A percentile compares a stretch with the other conserved stretches of the same genome.
phyloP scores from a whole-genome alignment of 2,797 vertebrate genomes.

The Yasuhikotakia modesta region DNA sequence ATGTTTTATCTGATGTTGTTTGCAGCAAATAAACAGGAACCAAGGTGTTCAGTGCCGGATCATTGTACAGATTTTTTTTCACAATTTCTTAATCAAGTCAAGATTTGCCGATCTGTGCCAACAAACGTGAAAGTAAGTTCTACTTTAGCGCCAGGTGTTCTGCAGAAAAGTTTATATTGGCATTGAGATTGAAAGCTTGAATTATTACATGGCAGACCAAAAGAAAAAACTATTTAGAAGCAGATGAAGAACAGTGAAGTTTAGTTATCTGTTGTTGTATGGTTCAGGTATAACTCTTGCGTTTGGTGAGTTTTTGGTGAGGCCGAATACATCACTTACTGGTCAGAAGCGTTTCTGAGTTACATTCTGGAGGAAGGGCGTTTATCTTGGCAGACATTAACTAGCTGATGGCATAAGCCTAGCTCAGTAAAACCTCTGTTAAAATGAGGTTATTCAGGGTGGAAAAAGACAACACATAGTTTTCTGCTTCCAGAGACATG shows the following conservation, averaged over 20 bases:
- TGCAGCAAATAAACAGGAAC: slow-evolving; percentile 14
- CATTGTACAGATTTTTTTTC: slow-evolving; percentile 1
- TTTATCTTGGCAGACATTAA: slow-evolving; percentile 46
- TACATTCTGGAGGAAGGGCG: slow-evolving; percentile 55
- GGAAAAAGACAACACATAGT: slow-evolving; percentile 58
- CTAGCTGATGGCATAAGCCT: slow-evolving; percentile 48
- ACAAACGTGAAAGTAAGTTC: slow-evolving; percentile 15
- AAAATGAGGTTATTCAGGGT: slow-evolving; percentile 59
- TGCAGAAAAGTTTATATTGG: slow-evolving; percentile 30
- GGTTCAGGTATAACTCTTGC: slow-evolving; percentile 22
- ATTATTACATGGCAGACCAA: slow-evolving; percentile 11
- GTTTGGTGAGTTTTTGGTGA: slow-evolving; percentile 20
- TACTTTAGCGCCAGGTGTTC: slow-evolving; percentile 26
- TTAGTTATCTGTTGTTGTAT: slow-evolving; percentile 21
- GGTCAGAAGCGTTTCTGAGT: slow-evolving; percentile 36
- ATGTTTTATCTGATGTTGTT: slow-evolving; percentile 10
- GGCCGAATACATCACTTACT: slow-evolving; percentile 7
- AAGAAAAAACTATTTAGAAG: slow-evolving; percentile 3
- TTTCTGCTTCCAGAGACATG: slow-evolving; percentile 52
- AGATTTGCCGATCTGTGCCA: slow-evolving; percentile 28
- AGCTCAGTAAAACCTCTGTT: slow-evolving; percentile 52
- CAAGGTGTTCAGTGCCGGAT: not conserved
- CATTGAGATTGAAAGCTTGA: slow-evolving; percentile 24
- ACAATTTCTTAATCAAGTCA: slow-evolving; percentile 34
- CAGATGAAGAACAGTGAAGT: slow-evolving; percentile 18